A percentile compares a stretch with the other conserved stretches of the same genome.
These are phyloP conservation scores for Berghia stephanieae DNA, from an alignment of 1,140 invertebrate species.

Conservation along the genomic window DNA sequence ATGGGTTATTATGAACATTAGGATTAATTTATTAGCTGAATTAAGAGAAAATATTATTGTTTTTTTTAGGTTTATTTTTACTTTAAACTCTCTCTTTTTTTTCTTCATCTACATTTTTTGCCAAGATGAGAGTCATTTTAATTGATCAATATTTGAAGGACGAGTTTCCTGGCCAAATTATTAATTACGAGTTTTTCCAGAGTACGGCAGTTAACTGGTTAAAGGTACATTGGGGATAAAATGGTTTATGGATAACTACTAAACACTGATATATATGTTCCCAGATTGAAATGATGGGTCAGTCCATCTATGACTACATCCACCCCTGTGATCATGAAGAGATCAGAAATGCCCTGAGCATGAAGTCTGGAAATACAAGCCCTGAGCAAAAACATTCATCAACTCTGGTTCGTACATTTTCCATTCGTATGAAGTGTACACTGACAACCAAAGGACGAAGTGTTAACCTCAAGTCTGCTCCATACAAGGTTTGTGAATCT, in stretches of 20 bases:
- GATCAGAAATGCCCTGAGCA: conserved; percentile 79
- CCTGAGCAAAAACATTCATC: conserved; percentile 29
- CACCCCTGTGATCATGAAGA: conserved; percentile 92
- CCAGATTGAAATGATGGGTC: conserved; percentile 62
- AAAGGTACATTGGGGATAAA: not conserved
- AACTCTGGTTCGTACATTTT: conserved; percentile 68
- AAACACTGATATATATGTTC: not conserved
- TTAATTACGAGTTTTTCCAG: too few species aligned
- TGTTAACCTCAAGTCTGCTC: conserved; percentile 90
- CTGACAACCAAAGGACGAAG: conserved; percentile 88
- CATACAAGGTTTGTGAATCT: conserved; percentile 83
- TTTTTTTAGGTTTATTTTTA: too few species aligned
- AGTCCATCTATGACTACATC: conserved; percentile 59
- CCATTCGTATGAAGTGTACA: conserved; percentile 90
- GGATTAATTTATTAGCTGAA: too few species aligned
- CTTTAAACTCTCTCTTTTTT: too few species aligned
- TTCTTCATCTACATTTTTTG: too few species aligned
- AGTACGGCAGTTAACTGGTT: too few species aligned
- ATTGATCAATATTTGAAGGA: too few species aligned
- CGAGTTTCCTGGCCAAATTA: too few species aligned
- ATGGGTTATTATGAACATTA: too few species aligned
- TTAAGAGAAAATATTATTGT: too few species aligned
- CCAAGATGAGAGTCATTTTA: too few species aligned
- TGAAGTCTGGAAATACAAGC: conserved; percentile 49
- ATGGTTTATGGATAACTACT: not conserved